Conservation (phyloP, 2,113 vertebrate genomes). For the Burhinus bistriatus region DNA sequence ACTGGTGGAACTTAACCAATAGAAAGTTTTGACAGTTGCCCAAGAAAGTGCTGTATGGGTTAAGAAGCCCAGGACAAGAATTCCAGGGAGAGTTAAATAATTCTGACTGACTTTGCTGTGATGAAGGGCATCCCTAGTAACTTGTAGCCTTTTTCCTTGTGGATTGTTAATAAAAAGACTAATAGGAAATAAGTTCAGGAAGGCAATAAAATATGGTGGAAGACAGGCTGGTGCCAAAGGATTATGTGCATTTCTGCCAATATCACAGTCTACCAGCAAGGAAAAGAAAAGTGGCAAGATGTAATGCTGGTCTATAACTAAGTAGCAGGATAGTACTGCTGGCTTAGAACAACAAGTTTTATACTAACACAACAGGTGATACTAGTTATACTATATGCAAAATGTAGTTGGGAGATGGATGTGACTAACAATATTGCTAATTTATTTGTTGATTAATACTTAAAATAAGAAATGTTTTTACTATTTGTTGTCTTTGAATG, state of each 20-base stretch:
- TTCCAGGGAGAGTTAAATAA: background rate
- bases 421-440: background rate
- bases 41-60: background rate
- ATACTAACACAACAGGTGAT: background rate
- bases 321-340: background rate
- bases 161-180: background rate
- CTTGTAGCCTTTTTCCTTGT: background rate
- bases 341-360: background rate
- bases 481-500: background rate
- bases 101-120: background rate
- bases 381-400: background rate
- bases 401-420: background rate
- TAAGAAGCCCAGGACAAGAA: fast-evolving
- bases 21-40: background rate
- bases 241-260: background rate
- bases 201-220: background rate
- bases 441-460: background rate
- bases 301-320: background rate
- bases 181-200: background rate
- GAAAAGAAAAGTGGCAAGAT: background rate
- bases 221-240: background rate
- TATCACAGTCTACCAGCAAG: too few relatives aligned
- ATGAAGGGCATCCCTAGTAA: background rate
- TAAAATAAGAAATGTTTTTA: background rate
- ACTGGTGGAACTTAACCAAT: background rate